These are phyloP conservation scores for Lithophane ornitopus DNA, from an alignment of 2,888 invertebrate species.

Conservation along the genomic window DNA sequence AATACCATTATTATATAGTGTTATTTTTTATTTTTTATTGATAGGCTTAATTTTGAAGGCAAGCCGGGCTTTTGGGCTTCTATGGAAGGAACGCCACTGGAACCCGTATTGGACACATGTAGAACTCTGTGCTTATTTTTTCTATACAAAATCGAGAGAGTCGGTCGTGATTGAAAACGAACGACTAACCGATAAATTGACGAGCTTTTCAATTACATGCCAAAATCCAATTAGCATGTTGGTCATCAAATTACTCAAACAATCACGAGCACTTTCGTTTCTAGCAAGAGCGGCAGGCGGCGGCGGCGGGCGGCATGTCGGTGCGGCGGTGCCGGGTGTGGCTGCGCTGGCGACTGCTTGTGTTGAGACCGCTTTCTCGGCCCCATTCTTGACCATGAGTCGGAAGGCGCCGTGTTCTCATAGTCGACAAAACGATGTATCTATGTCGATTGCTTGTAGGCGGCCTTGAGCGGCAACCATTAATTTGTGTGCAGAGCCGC, in stretches of 20 bases:
- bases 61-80: too few species aligned
- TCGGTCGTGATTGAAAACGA: conserved; percentile 73
- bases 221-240: conserved; percentile 73
- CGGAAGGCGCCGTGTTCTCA: conserved; percentile 87
- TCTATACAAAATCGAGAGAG: conserved; percentile 76
- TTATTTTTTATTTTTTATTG: too few species aligned
- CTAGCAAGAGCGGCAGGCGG: conserved; percentile 61
- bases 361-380: conserved; percentile 85
- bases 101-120: conserved; percentile 64
- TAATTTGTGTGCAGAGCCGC: conserved; percentile 89
- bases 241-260: conserved; percentile 72
- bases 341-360: conserved; percentile 69
- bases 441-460: conserved; percentile 90
- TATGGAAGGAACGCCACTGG: too few species aligned
- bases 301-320: conserved; percentile 47
- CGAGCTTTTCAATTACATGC: conserved; percentile 67
- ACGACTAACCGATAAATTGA: conserved; percentile 67
- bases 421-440: conserved; percentile 88
- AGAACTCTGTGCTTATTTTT: conserved; percentile 69
- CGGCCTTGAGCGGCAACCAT: conserved; percentile 89
- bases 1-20: too few species aligned
- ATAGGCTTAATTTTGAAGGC: too few species aligned
- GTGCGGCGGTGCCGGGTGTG: conserved; percentile 63
- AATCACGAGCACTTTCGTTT: conserved; percentile 72
- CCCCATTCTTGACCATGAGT: conserved; percentile 85